A percentile compares a stretch with the other conserved stretches of the same genome.
These are phyloP conservation scores for Parazoanthus swiftii DNA, from an alignment of 92 coral and sea anemone species.

Conservation along the genomic window DNA sequence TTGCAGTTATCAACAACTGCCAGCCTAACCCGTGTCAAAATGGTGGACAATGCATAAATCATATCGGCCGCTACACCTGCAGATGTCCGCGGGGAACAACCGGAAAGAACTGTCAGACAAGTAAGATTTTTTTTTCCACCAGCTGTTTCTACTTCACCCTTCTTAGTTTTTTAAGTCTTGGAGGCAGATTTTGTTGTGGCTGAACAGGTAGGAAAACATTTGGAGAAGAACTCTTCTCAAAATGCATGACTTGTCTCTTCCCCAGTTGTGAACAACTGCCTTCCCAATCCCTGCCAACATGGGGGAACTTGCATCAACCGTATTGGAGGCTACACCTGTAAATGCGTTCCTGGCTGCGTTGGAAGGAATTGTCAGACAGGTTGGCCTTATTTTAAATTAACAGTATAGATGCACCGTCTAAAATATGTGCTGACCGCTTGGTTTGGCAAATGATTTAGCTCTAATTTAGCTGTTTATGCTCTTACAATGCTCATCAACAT, in stretches of 20 bases:
- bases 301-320: slow-evolving; percentile 17
- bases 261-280: slow-evolving; percentile 8
- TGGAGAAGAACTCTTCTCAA: background rate
- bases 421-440: too few species aligned
- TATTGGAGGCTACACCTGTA: background rate
- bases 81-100: background rate
- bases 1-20: slow-evolving; percentile 1
- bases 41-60: background rate
- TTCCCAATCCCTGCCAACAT: slow-evolving; percentile 18
- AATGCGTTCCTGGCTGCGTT: background rate
- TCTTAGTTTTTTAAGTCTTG: too few species aligned
- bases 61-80: slow-evolving; percentile 6
- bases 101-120: background rate
- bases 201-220: background rate
- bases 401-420: too few species aligned
- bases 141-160: too few species aligned
- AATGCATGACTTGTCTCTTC: background rate
- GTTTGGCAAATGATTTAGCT: too few species aligned
- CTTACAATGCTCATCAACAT: too few species aligned
- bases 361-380: slow-evolving; percentile 20
- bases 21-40: slow-evolving; percentile 10
- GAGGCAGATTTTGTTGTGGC: too few species aligned
- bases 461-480: too few species aligned
- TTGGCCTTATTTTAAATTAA: background rate
- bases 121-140: background rate